These are phyloP conservation scores for Genyomyrus donnyi DNA, from an alignment of 2,113 vertebrate species.

Conservation along the genomic window DNA sequence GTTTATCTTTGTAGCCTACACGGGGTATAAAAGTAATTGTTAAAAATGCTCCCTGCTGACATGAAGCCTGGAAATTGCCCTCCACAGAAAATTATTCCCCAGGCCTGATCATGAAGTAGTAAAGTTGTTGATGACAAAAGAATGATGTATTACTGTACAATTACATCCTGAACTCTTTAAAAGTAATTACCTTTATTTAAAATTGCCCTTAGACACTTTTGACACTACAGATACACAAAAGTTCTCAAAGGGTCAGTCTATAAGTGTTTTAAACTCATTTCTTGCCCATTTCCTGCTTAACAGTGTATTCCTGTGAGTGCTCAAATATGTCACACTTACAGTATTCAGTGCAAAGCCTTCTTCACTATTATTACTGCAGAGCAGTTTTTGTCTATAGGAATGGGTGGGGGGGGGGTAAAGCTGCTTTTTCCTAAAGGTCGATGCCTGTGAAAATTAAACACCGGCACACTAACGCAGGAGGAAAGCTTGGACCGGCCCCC, in stretches of 20 bases:
- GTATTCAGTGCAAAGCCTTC: not conserved
- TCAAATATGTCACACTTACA: not conserved
- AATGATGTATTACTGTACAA: not conserved
- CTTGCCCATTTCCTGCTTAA: not conserved
- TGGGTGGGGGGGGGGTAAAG: not conserved
- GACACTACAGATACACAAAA: not conserved
- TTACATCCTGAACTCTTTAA: not conserved
- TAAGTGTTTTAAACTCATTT: not conserved
- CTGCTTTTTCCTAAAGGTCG: not conserved
- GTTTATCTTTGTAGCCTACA: not conserved
- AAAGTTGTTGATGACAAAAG: not conserved
- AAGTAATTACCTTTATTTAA: not conserved
- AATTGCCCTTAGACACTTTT: not conserved
- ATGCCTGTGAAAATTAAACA: slow-evolving; percentile 13
- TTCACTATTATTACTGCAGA: not conserved
- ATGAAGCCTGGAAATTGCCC: not conserved
- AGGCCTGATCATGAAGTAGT: not conserved
- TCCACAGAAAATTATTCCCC: not conserved
- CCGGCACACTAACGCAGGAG: not conserved
- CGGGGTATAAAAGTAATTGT: not conserved
- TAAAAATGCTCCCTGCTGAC: not conserved
- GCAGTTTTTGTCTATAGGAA: not conserved
- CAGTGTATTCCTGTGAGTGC: not conserved
- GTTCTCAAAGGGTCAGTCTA: not conserved
- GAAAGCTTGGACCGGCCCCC: not conserved